A percentile compares a stretch with the other conserved stretches of the same genome.
These are phyloP conservation scores for Rhyacichthys aspro DNA, from an alignment of 2,797 vertebrate genomes.

Conservation along the genomic window DNA sequence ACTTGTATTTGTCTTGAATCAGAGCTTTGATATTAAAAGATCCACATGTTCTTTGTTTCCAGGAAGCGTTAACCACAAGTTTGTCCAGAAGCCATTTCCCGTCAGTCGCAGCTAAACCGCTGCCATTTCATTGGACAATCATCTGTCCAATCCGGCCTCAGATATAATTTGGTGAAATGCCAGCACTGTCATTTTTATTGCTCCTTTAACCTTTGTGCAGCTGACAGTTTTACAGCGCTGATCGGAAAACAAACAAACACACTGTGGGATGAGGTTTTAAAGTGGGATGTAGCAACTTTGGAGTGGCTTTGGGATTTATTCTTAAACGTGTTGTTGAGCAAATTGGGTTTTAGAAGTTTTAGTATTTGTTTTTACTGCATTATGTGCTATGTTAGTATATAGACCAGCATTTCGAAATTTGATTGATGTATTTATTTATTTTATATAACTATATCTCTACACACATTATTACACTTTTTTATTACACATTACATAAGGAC, in stretches of 20 bases:
- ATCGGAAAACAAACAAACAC: constrained; percentile 33
- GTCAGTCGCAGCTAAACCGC: background rate
- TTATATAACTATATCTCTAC: too few species aligned
- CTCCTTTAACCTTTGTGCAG: constrained; percentile 45
- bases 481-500: too few species aligned
- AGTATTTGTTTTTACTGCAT: too few species aligned
- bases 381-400: too few species aligned
- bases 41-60: background rate
- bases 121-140: constrained; percentile 11
- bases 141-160: constrained; percentile 8
- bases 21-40: background rate
- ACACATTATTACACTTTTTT: too few species aligned
- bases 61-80: constrained; percentile 5
- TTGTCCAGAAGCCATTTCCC: background rate
- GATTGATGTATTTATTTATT: too few species aligned
- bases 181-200: constrained; percentile 43
- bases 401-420: too few species aligned
- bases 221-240: constrained; percentile 30
- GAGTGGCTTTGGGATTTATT: too few species aligned
- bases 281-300: background rate
- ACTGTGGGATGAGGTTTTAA: background rate
- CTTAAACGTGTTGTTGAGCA: too few species aligned
- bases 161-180: constrained; percentile 42
- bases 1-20: too few species aligned
- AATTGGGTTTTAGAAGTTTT: too few species aligned